Evolutionary conservation across 2,888 invertebrate genomes (phyloP), one percentile per base, ranked within the genome.

Genomic region (Metacarcinus magister): DNA sequence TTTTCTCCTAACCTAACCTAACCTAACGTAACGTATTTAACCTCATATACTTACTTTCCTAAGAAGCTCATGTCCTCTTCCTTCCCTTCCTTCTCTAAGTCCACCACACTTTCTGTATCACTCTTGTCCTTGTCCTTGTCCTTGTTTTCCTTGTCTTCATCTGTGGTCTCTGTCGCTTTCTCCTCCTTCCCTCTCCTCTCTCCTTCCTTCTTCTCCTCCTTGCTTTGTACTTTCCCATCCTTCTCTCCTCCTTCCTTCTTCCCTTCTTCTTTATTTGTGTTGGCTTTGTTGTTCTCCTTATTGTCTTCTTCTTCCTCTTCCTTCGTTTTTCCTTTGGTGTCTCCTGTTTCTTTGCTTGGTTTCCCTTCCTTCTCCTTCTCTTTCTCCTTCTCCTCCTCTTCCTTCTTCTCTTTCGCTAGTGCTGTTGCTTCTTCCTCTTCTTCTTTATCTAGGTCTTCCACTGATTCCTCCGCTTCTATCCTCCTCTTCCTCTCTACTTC

Each of bases 311-410:
- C 96, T 48, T 96, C 97, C 89, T 97, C 96, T 89, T 98, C 98
- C 28, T 98, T 97, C 97, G 98, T 98, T 96, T 98, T 98, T 44
- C 96, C 10, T 28, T 95, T 97, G 48, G 97, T 95, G 90, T 97
- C 97, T n/a, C 95, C 96, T n/a, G 97, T 96, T 48, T 96, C 95
- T 97, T 98, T 97, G 28, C 96, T 96, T 3, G 95, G 96, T 82
- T 97, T 94, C 93, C 96, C 96, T 54, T 96, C 97, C 90, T 97
- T 96, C 93, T 96, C 97, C 97, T 98, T 98, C 93, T 96, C 97
- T 97, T 98, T 98, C 95, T 97, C 97, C 96, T 98, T 98, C 95
- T 98, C 98, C 97, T 98, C 98, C 96, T 98, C 98, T 97, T 98
- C 98, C 93, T 98, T 98, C 28, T 98, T 97, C 97, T 98, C 98